Percentiles rank a stretch among this genome's conserved stretches.
Conservation (phyloP, 2,113 vertebrate genomes). For the Engraulis encrasicolus region DNA sequence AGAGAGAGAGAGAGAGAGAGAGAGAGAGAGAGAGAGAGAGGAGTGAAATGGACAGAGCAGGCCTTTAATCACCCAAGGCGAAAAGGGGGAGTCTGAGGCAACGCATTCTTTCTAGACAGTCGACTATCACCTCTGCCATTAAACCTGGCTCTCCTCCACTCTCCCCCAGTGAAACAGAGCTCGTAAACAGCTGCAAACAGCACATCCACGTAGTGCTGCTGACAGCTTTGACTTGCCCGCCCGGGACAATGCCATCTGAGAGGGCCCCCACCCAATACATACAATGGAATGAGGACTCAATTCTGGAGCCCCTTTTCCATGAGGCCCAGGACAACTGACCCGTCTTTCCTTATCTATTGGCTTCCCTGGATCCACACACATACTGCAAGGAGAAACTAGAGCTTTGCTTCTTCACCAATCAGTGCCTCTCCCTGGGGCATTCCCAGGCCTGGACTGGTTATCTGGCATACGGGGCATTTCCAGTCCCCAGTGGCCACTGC, state of each 20-base stretch:
- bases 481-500: too few species aligned
- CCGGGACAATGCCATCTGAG: too few species aligned
- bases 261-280: too few species aligned
- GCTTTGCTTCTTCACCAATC: background rate
- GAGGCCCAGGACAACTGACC: too few species aligned
- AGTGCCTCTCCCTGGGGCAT: background rate
- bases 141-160: background rate
- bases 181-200: slow-evolving; percentile 4
- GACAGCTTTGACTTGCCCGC: too few species aligned
- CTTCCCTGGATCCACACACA: too few species aligned
- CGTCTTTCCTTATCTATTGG: too few species aligned
- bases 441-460: too few species aligned
- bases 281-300: too few species aligned
- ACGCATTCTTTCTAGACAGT: background rate
- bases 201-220: too few species aligned
- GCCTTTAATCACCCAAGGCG: background rate
- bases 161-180: background rate
- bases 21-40: background rate
- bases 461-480: too few species aligned
- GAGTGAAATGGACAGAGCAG: background rate
- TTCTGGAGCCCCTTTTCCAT: too few species aligned
- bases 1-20: background rate
- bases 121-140: slow-evolving; percentile 12
- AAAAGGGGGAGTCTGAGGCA: background rate
- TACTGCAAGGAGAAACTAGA: background rate